These are phyloP conservation scores for Acanthococcus lagerstroemiae DNA, from an alignment of 2,888 invertebrate species.

Conservation along the genomic window DNA sequence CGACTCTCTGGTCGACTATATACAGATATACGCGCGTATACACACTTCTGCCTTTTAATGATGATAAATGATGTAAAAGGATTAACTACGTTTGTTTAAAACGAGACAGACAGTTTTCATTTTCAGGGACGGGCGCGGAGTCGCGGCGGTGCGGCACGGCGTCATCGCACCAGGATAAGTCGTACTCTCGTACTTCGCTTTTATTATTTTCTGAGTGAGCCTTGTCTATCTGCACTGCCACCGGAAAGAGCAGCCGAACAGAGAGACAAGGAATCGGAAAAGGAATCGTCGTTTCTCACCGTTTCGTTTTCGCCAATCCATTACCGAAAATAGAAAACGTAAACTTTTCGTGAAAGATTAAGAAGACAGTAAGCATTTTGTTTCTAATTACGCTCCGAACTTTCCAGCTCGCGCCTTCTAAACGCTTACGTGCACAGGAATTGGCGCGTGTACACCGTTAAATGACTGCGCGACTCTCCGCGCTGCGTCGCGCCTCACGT, in stretches of 20 bases:
- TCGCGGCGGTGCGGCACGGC: too few relatives aligned
- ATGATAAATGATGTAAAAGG: conserved; percentile 21
- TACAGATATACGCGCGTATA: background rate
- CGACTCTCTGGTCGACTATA: too few relatives aligned
- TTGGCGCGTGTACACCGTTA: background rate
- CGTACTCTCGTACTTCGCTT: too few relatives aligned
- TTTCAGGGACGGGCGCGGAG: too few relatives aligned
- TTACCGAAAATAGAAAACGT: background rate
- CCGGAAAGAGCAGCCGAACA: too few relatives aligned
- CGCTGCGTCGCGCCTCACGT: too few relatives aligned
- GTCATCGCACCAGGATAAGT: too few relatives aligned
- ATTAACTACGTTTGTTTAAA: background rate
- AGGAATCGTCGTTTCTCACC: too few relatives aligned
- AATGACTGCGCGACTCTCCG: too few relatives aligned
- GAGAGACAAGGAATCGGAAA: too few relatives aligned
- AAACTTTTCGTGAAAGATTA: background rate
- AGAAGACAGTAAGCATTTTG: background rate
- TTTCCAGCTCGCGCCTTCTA: background rate
- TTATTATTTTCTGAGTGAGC: too few relatives aligned
- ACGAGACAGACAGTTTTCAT: background rate
- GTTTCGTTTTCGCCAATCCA: background rate
- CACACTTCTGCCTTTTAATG: conserved; percentile 15
- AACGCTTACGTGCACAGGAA: background rate
- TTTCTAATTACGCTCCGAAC: background rate
- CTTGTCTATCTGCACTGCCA: too few relatives aligned